Evolutionary conservation across 1,140 invertebrate species (phyloP), one percentile per base, ranked within the genome.

Genomic region (Thalassaphorura encarpata): DNA sequence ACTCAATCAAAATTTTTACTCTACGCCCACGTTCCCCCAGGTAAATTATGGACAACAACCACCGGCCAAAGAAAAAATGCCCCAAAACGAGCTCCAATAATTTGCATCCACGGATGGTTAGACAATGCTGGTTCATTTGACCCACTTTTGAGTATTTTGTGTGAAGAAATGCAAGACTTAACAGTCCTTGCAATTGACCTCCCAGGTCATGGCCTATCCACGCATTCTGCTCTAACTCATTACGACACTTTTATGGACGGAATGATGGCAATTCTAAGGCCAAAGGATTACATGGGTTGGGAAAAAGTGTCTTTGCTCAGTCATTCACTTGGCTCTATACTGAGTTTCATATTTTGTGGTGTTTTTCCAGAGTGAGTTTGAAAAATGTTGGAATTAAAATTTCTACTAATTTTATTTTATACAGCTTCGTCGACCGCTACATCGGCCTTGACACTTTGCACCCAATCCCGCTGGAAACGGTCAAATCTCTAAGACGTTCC

Each of bases 261-360:
- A 85, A 33, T 76, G 74, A 16, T 68, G 11, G 59, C 86, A 1
- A 73, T 91, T 11, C 77, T 85, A 61, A 75, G 84, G 65, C 82
- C 90, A 55, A 82, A 83, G 64, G n/a, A n/a, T n/a, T 75, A 87
- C 72, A 87, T 82, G 68, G 80, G 81, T 54, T 92, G 88, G 88
- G 74, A 75, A 43, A 82, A 85, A 66, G 76, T 91, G 50, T 80
- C 76, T 21, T 70, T 89, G 15, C 67, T 89, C 60, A 87, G 87
- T 1, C 87, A 90, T 69, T 89, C 85, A 0, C 70, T 90, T 27
- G 87, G 87, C 6, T 85, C 86, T 26, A 83, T 82, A 21, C 74
- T 89, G 42, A 80, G 83, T 31, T 88, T 88, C 66, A 75, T 89
- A 68, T 89, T 88, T 68, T 83, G 86, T 0, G 80, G 84, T 1